Conservation (phyloP, 2,888 invertebrate genomes). For the Pediacus dermestoides region DNA sequence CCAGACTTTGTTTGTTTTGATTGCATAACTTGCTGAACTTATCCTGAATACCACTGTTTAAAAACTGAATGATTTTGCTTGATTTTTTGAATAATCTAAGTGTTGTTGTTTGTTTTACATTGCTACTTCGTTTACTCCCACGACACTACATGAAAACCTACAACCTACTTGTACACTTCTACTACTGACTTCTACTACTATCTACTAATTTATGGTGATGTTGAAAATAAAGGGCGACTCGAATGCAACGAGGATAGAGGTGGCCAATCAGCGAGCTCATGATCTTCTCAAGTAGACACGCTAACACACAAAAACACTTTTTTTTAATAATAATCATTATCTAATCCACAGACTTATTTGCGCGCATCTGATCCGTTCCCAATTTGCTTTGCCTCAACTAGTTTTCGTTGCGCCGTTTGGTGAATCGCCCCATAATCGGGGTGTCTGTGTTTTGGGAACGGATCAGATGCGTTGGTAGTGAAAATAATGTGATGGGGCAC, state of each 20-base stretch:
- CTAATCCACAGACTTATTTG: too few species aligned
- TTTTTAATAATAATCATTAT: constrained; percentile 5
- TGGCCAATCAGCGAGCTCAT: constrained; percentile 95
- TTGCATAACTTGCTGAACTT: too few species aligned
- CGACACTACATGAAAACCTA: constrained; percentile 32
- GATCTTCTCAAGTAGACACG: constrained; percentile 85
- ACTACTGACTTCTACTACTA: constrained; percentile 1
- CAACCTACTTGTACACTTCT: constrained; percentile 24
- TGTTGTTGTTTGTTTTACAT: constrained; percentile 46
- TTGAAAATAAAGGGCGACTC: constrained; percentile 74
- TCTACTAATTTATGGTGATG: too few species aligned
- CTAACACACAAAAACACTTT: constrained; percentile 39
- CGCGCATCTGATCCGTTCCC: constrained; percentile 31
- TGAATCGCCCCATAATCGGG: too few species aligned
- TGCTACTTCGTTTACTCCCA: constrained; percentile 44
- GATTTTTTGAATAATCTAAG: constrained; percentile 42
- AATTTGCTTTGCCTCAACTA: constrained; percentile 6
- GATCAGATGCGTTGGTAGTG: constrained; percentile 17
- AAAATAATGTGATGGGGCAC: constrained; percentile 29
- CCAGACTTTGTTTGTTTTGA: too few species aligned
- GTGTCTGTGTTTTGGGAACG: constrained; percentile 19
- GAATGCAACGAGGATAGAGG: constrained; percentile 93
- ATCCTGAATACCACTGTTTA: too few species aligned
- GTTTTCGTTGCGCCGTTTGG: not conserved
- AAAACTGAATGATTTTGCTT: too few species aligned